phyloP scores from a whole-genome alignment of 2,888 invertebrate species.

The Acronicta aceris region DNA sequence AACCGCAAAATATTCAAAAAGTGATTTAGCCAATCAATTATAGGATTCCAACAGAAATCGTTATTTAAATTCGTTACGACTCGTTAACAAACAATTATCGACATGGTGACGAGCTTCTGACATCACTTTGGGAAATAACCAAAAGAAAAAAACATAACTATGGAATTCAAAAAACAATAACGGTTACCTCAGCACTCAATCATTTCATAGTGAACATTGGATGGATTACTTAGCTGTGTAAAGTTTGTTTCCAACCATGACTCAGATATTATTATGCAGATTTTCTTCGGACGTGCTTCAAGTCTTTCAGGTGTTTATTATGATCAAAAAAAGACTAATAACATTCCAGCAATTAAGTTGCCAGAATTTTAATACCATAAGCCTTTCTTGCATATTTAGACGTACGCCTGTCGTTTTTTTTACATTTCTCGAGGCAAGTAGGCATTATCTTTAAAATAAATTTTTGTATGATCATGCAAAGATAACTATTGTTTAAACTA shows the following conservation, averaged over 20 bases:
- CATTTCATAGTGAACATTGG: conserved; percentile 55
- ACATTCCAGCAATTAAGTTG: conserved; percentile 36
- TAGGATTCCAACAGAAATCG: conserved; percentile 49
- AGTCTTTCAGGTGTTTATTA: conserved; percentile 42
- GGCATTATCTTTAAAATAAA: background rate
- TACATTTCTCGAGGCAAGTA: background rate
- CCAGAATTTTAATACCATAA: conserved; percentile 2
- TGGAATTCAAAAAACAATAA: conserved; percentile 64
- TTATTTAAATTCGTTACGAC: conserved; percentile 54
- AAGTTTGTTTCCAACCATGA: conserved; percentile 47
- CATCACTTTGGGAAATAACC: conserved; percentile 64
- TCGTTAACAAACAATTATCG: conserved; percentile 53
- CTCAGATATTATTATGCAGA: conserved; percentile 72
- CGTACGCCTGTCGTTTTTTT: too few relatives aligned
- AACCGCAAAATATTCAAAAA: conserved; percentile 30
- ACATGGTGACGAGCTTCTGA: conserved; percentile 63
- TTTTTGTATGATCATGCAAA: background rate
- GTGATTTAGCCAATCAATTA: conserved; percentile 51
- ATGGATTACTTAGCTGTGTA: conserved; percentile 56
- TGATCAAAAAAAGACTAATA: conserved; percentile 61
- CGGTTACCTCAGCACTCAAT: conserved; percentile 68
- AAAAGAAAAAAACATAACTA: conserved; percentile 33
- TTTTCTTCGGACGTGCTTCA: conserved; percentile 58
- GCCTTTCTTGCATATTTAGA: background rate
- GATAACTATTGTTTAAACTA: conserved; percentile 4